These are phyloP conservation scores for Oconnorella tubifera DNA, from an alignment of 2,888 invertebrate genomes.

Conservation along the genomic window DNA sequence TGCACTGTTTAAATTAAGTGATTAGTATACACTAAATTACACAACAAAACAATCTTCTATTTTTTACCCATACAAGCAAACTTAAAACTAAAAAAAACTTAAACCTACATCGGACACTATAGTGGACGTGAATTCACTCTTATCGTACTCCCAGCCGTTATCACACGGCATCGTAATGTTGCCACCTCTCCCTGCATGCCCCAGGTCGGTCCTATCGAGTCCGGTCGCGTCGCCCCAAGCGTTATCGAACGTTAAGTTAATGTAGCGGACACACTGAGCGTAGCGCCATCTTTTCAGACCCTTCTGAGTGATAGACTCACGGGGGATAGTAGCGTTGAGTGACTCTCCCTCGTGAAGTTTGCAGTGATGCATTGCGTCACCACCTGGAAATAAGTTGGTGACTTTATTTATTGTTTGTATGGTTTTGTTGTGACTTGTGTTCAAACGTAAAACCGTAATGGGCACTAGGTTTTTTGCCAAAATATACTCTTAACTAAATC, in stretches of 20 bases:
- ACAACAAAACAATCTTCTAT: too few species aligned
- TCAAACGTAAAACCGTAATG: too few species aligned
- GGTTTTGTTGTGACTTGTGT: too few species aligned
- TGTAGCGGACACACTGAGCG: slow-evolving; percentile 25
- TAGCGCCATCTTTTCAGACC: not conserved
- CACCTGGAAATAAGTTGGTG: slow-evolving; percentile 21
- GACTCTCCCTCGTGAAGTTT: slow-evolving; percentile 21
- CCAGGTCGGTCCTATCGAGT: not conserved
- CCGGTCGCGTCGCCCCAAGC: not conserved
- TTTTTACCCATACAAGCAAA: too few species aligned
- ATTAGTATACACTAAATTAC: too few species aligned
- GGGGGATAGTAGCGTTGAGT: slow-evolving; percentile 26
- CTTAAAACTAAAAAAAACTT: too few species aligned
- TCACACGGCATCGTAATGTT: slow-evolving; percentile 27
- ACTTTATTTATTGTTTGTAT: too few species aligned
- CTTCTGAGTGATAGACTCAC: slow-evolving; percentile 8
- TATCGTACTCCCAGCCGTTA: slow-evolving; percentile 31
- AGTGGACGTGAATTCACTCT: slow-evolving; percentile 21
- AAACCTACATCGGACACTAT: slow-evolving; percentile 30
- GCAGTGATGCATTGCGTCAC: slow-evolving; percentile 31
- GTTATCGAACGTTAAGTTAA: slow-evolving; percentile 7
- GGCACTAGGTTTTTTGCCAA: too few species aligned
- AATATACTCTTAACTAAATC: too few species aligned
- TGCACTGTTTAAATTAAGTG: too few species aligned
- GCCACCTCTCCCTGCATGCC: not conserved